Evolutionary conservation across 1,140 invertebrate genomes (phyloP).

Genomic region (Hyphantria cunea): DNA sequence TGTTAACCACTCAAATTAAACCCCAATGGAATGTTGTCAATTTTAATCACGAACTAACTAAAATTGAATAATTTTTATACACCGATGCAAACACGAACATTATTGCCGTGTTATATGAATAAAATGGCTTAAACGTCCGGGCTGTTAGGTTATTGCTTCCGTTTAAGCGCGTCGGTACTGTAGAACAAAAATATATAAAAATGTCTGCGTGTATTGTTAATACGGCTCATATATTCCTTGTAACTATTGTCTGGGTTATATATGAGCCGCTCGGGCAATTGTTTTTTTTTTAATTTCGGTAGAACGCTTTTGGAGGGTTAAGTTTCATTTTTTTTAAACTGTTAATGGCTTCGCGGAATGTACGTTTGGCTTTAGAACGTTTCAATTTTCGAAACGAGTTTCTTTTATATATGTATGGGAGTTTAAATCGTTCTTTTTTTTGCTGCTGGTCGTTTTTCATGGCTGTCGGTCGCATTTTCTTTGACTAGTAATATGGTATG

Average conservation of each 20-base stretch:
- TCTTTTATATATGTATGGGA: constrained; percentile 14
- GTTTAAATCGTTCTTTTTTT: constrained; percentile 21
- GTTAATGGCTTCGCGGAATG: constrained; percentile 13
- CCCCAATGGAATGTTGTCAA: too few relatives aligned
- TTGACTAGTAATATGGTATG: not conserved
- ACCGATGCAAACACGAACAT: constrained; percentile 24
- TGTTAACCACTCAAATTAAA: too few relatives aligned
- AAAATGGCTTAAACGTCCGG: constrained; percentile 29
- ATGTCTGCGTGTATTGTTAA: constrained; percentile 38
- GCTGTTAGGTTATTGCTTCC: constrained; percentile 32
- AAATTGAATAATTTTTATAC: constrained; percentile 25
- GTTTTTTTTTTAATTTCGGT: constrained; percentile 30
- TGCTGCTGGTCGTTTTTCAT: constrained; percentile 11
- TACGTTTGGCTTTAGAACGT: constrained; percentile 15
- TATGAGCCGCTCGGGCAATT: constrained; percentile 32
- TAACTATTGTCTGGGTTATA: constrained; percentile 42
- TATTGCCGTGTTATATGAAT: constrained; percentile 35
- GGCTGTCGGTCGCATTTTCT: constrained; percentile 1
- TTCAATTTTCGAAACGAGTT: constrained; percentile 26
- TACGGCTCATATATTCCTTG: constrained; percentile 37
- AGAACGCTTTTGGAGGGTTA: constrained; percentile 23
- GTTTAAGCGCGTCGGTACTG: constrained; percentile 24
- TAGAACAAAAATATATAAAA: constrained; percentile 31
- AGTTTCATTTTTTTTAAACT: constrained; percentile 18
- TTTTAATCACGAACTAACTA: constrained; percentile 14